Evolutionary conservation across 2,113 vertebrate species (phyloP).

Genomic region (Catharus minimus): DNA sequence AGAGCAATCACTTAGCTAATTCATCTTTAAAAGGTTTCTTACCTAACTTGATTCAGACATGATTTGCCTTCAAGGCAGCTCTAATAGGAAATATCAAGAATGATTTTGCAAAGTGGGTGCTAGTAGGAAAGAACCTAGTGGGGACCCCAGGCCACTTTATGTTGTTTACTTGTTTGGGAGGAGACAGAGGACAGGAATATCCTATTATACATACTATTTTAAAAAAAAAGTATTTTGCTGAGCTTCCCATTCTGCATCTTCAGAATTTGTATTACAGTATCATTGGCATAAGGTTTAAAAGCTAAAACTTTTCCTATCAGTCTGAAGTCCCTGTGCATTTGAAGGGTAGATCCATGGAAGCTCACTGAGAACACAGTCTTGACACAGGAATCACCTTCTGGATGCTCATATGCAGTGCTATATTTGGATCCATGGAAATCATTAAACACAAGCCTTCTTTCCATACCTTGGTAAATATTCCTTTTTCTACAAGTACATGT

Average conservation of each 20-base stretch:
- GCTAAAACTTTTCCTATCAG: not conserved
- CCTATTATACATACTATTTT: not conserved
- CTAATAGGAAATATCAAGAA: not conserved
- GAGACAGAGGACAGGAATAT: not conserved
- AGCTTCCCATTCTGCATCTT: not conserved
- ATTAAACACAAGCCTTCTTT: not conserved
- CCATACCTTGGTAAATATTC: not conserved
- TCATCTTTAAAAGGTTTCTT: constrained; percentile 41
- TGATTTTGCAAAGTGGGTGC: not conserved
- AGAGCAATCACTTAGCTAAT: constrained; percentile 42
- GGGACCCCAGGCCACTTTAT: not conserved
- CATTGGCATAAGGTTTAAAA: not conserved
- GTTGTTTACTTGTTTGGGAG: not conserved
- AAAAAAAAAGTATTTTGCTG: not conserved
- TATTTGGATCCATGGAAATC: not conserved
- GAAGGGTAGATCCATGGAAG: not conserved
- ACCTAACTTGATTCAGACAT: constrained; percentile 12
- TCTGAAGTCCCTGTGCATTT: not conserved
- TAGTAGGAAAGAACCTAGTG: not conserved
- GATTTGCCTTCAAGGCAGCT: constrained; percentile 44
- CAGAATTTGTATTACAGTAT: not conserved
- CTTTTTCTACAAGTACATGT: not conserved
- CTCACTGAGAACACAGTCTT: not conserved
- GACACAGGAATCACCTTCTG: not conserved
- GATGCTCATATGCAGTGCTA: not conserved